Conservation (phyloP, 1,140 invertebrate species). For the Drosophila nasuta region DNA sequence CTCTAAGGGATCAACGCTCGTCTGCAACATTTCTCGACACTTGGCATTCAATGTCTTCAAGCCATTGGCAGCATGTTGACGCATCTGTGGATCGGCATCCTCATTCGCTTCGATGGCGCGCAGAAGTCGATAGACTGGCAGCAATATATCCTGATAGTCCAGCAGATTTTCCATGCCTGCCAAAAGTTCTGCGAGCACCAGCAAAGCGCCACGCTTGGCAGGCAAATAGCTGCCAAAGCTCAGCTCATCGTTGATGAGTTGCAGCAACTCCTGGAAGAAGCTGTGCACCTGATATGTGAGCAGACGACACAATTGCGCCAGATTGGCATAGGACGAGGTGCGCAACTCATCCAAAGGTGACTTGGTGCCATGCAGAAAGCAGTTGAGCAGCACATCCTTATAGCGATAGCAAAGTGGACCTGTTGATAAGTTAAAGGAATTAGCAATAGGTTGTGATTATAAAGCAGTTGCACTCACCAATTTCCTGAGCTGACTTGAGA, state of each 20-base stretch:
- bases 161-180: slow-evolving; percentile 88
- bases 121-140: slow-evolving; percentile 88
- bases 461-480: slow-evolving; percentile 86
- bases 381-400: slow-evolving; percentile 88
- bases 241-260: slow-evolving; percentile 88
- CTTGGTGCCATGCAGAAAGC: slow-evolving; percentile 88
- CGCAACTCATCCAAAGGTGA: slow-evolving; percentile 89
- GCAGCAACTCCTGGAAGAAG: slow-evolving; percentile 89
- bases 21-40: slow-evolving; percentile 86
- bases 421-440: slow-evolving; percentile 61
- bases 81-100: slow-evolving; percentile 87
- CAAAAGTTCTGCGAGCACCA: slow-evolving; percentile 89
- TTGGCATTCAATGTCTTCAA: slow-evolving; percentile 89
- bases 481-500: slow-evolving; percentile 88
- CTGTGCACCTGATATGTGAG: slow-evolving; percentile 90
- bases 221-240: slow-evolving; percentile 87
- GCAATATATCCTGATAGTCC: slow-evolving; percentile 87
- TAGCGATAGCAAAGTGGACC: slow-evolving; percentile 89
- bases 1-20: slow-evolving; percentile 84
- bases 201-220: slow-evolving; percentile 89
- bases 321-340: slow-evolving; percentile 91
- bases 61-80: slow-evolving; percentile 89
- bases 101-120: slow-evolving; percentile 88
- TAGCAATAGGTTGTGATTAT: neutral
- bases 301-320: slow-evolving; percentile 91